Evolutionary conservation across 2,888 invertebrate species (phyloP), one percentile per base, ranked within the genome.

Genomic region (Drosophila pseudotalamancana): DNA sequence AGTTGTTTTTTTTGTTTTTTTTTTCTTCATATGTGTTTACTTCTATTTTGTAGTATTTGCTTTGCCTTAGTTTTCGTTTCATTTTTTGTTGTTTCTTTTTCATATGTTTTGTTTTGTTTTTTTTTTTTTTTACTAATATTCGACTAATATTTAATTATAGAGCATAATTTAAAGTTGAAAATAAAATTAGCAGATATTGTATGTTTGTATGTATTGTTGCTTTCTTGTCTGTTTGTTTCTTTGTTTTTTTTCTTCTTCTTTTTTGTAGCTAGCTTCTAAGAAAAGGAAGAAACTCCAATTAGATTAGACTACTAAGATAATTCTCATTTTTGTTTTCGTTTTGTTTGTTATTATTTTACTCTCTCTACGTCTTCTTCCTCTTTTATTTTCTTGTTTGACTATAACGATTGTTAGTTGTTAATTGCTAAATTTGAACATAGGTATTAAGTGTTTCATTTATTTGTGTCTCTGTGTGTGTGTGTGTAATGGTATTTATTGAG

Each of bases 241-340:
- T 42, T 64, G 50, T 57, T 55, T 46, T 68, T 37, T 62, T 59
- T 57, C 53, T 49, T 70, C 42, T 12, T 43, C 25, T 56, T 60
- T 69, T 59, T 66, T 67, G 71, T 61, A 74, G 81, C 76, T 88
- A 82, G 86, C 68, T 75, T 85, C 86, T 82, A 82, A 85, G 77
- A 83, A 82, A 82, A 86, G 80, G 83, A 85, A 82, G 83, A 82
- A 85, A 83, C 83, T 85, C 86, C 82, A 82, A 82, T 82, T 85
- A 83, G 83, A 79, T 81, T 77, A 79, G 77, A 70, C 83, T 82
- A 82, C 86, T 85, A 72, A 82, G 86, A 79, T 82, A 85, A 79
- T 70, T 80, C 42, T 60, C 60, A 63, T 81, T 63, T n/a, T 62
- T 56, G 31, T 19, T 35, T 53, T 66, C 46, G 37, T 42, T 63